Conservation (phyloP, 2,888 invertebrate genomes). For the Drepanosiphum platanoidis region DNA sequence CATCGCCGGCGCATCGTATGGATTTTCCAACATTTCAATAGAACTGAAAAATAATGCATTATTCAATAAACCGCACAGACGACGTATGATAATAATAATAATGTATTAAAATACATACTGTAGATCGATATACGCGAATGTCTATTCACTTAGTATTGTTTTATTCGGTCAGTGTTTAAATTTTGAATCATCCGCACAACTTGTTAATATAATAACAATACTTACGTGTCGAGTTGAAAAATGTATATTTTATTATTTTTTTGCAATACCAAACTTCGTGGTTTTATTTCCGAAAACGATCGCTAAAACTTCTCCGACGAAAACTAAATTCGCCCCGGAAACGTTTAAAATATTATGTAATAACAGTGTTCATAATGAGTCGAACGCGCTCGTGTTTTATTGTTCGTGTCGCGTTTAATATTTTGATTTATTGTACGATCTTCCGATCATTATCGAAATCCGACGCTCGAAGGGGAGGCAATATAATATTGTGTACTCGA, state of each 20-base stretch:
- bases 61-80: no score
- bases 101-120: no score
- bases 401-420: neutral
- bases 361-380: neutral
- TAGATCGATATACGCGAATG: no score
- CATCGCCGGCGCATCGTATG: no score
- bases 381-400: neutral
- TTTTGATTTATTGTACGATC: neutral
- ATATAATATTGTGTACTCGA: neutral
- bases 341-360: neutral
- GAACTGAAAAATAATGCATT: no score
- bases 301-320: neutral
- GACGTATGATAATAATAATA: no score
- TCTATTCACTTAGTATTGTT: no score
- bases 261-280: neutral
- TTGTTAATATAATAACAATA: neutral
- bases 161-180: no score
- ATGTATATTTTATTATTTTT: constrained; percentile 12
- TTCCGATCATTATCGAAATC: neutral
- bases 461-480: neutral
- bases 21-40: no score
- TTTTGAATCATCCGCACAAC: neutral
- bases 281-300: constrained; percentile 12
- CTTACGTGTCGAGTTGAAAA: neutral
- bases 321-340: neutral